Evolutionary conservation across 2,888 invertebrate genomes (phyloP), one percentile per base, ranked within the genome.

Genomic region (Plebejus argus): DNA sequence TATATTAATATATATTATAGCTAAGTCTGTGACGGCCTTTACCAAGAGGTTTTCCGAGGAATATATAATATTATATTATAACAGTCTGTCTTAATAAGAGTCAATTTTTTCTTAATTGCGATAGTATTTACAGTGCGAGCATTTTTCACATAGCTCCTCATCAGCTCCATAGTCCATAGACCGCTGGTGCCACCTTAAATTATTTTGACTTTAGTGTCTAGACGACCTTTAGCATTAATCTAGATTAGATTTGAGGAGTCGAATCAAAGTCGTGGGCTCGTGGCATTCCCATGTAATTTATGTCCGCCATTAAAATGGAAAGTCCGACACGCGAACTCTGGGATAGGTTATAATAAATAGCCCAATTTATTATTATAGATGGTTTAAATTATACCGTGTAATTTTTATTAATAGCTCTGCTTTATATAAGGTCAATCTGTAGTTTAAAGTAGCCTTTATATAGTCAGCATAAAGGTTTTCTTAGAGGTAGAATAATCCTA

Each of bases 341-440:
- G 66, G 66, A 6, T 66, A 28, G 66, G 28, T 6, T 28, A 61
- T 66, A 33, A 61, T 66, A 33, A 28, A 66, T 66, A 28, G 28
- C 15, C 28, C 66, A 66, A 66, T 66, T 33, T 33, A 66, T 66
- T 66, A 66, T 66, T 66, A 66, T 33, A 33, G 66, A 66, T 66
- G 66, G 66, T 33, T 66, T 28, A 15, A 66, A 66, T 61, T 66
- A 66, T 33, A 66, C 66, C 28, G 28, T 28, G 66, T 66, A 66
- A 28, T 66, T 23, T 66, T 23, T 66, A 66, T 66, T 66, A 28
- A 66, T 66, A 66, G 66, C 33, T 33, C 12, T 15, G 66, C 23
- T 61, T 33, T 66, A 28, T 33, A 18, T 66, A 66, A 1, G 66
- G 66, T 33, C 66, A 15, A 58, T 8, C 58, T 58, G 0, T 20